Evolutionary conservation across 2,113 vertebrate genomes (phyloP), one percentile per base, ranked within the genome.

Genomic region (Stegastes partitus): DNA sequence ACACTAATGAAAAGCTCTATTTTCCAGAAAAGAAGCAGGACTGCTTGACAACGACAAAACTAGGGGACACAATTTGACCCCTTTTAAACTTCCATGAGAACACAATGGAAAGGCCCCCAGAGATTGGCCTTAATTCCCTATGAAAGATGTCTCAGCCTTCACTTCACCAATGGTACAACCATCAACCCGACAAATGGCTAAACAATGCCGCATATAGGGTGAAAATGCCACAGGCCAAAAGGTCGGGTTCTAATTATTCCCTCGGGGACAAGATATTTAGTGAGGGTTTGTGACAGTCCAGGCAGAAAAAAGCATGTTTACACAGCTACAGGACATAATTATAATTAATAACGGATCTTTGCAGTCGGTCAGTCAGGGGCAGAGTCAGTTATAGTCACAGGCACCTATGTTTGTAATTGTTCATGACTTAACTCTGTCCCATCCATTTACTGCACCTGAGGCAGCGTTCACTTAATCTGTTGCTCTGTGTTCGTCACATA

Each of bases 131-230:
- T 64, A 73, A 64, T 68, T 59, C 22, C 11, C 42, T 57, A 22
- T 28, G 47, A 50, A 23, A 67, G 37, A 54, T 9, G 1, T 66
- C 34, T 69, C 22, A 50, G 59, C 26, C 25, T 55, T n/a, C 47
- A 50, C 5, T 49, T n/a, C 47, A 72, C 16, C 49, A 28, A 25
- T 34, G 28, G 58, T 22, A 73, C 55, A 50, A 50, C 68, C 21
- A 49, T 63, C 44, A 63, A 26, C 68, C 50, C 54, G 49, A 68
- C 63, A 73, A 56, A 39, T 61, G 28, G 47, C 54, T 67, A 28
- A 72, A 77, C 15, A 7, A 67, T 42, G 47, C 55, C 25, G 39
- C 50, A 47, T 28, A 58, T 10, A 59, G 26, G 72, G 19, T 5
- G 37, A 71, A n/a, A 47, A 37, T n/a, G 14, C 59, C 15, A 11